A percentile compares a stretch with the other conserved stretches of the same genome.
Conservation (phyloP, 2,113 vertebrate genomes). For the Copsychus sechellarum region DNA sequence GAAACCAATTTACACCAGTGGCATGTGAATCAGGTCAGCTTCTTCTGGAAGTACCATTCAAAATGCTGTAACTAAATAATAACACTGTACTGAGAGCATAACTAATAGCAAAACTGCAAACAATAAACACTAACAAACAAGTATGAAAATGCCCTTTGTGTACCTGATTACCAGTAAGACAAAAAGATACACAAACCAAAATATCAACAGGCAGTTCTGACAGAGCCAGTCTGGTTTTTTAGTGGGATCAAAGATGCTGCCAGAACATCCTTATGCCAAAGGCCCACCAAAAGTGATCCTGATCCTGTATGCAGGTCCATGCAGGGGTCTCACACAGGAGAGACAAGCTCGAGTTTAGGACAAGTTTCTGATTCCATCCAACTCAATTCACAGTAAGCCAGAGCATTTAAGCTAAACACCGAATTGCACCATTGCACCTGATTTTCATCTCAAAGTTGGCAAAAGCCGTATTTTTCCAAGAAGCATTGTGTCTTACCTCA, state of each 20-base stretch:
- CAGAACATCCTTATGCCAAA: neutral
- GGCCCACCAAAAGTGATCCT: neutral
- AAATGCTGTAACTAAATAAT: neutral
- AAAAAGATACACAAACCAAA: neutral
- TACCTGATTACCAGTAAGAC: neutral
- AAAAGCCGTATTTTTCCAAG: neutral
- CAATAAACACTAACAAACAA: neutral
- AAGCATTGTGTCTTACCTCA: neutral
- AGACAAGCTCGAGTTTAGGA: neutral
- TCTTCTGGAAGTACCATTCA: neutral
- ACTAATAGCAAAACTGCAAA: neutral
- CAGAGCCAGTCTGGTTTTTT: neutral
- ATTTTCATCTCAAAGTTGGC: neutral
- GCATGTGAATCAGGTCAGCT: neutral
- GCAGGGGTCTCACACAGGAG: rapidly evolving
- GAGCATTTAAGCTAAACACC: neutral
- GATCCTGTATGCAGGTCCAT: rapidly evolving
- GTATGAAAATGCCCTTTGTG: neutral
- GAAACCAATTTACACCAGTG: neutral
- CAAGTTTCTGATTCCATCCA: neutral
- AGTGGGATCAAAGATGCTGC: neutral
- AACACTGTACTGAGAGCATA: neutral
- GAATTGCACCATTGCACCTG: neutral
- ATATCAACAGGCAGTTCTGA: neutral
- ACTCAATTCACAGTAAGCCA: neutral